Conservation (phyloP, 2,888 invertebrate genomes). For the Zygothrica quintamaculata region DNA sequence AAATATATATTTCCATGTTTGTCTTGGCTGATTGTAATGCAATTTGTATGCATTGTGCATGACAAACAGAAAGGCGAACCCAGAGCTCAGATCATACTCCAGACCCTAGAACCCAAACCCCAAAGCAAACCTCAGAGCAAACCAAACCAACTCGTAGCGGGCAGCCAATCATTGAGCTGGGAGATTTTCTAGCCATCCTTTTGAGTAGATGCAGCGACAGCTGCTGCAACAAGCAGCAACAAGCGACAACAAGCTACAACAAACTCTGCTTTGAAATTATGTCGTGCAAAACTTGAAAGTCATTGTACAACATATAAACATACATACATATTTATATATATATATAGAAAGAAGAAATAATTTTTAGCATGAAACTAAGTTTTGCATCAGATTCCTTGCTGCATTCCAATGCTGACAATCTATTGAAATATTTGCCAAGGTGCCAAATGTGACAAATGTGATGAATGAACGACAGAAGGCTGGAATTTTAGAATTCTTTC, state of each 20-base stretch:
- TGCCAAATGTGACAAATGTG: neutral
- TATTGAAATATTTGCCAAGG: constrained; percentile 17
- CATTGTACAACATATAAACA: constrained; percentile 39
- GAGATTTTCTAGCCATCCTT: constrained; percentile 25
- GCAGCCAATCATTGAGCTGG: constrained; percentile 45
- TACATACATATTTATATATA: constrained; percentile 14
- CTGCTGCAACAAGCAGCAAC: constrained; percentile 33
- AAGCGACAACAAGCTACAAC: constrained; percentile 22
- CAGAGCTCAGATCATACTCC: too few species aligned
- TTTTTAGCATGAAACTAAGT: constrained; percentile 67
- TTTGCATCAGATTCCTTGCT: constrained; percentile 35
- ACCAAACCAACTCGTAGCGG: constrained; percentile 7
- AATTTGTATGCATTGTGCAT: constrained; percentile 80
- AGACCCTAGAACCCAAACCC: constrained; percentile 23
- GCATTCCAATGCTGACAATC: constrained; percentile 27
- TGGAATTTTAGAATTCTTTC: neutral
- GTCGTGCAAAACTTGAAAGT: constrained; percentile 50
- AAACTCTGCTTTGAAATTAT: constrained; percentile 47
- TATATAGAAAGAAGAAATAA: constrained; percentile 55
- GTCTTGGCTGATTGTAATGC: constrained; percentile 76
- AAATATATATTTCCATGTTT: constrained; percentile 70
- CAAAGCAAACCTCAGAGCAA: constrained; percentile 13
- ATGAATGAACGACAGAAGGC: neutral
- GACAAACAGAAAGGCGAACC: constrained; percentile 64
- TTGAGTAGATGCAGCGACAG: constrained; percentile 33